These are phyloP conservation scores for Epinotia bilunana DNA, from an alignment of 2,888 invertebrate genomes.

Conservation along the genomic window DNA sequence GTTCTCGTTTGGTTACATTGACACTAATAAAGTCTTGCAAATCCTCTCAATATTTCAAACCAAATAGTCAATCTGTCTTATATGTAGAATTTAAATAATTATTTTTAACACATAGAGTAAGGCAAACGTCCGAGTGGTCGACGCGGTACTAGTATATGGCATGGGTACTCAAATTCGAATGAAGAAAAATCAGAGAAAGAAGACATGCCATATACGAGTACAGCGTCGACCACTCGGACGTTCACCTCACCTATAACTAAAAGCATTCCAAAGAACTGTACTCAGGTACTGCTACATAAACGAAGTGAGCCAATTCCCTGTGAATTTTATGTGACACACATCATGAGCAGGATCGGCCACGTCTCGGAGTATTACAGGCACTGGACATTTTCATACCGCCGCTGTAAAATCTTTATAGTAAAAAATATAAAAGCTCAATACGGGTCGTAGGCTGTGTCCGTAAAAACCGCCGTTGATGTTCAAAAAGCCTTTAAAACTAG, in stretches of 20 bases:
- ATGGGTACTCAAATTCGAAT: too few species aligned
- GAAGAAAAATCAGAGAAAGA: too few species aligned
- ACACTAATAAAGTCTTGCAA: too few species aligned
- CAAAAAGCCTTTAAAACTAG: slow-evolving; percentile 81
- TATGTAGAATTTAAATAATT: neutral
- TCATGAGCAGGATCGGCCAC: slow-evolving; percentile 12
- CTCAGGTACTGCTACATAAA: neutral
- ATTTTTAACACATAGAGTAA: neutral
- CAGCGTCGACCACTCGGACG: too few species aligned
- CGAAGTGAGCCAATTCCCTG: slow-evolving; percentile 2
- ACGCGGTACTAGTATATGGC: too few species aligned
- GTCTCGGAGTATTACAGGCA: slow-evolving; percentile 35
- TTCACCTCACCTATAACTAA: too few species aligned
- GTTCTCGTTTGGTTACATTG: too few species aligned
- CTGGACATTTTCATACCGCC: slow-evolving; percentile 41
- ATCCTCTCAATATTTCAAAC: neutral
- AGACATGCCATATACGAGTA: too few species aligned
- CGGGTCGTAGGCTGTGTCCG: slow-evolving; percentile 62
- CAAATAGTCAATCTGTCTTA: neutral
- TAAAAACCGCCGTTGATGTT: slow-evolving; percentile 76
- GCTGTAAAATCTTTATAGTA: slow-evolving; percentile 49
- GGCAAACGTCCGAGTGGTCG: too few species aligned
- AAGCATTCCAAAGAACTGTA: too few species aligned
- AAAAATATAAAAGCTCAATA: slow-evolving; percentile 70
- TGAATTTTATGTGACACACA: slow-evolving; percentile 2